phyloP scores from a whole-genome alignment of 2,888 invertebrate species.

The Conchocele bisecta region DNA sequence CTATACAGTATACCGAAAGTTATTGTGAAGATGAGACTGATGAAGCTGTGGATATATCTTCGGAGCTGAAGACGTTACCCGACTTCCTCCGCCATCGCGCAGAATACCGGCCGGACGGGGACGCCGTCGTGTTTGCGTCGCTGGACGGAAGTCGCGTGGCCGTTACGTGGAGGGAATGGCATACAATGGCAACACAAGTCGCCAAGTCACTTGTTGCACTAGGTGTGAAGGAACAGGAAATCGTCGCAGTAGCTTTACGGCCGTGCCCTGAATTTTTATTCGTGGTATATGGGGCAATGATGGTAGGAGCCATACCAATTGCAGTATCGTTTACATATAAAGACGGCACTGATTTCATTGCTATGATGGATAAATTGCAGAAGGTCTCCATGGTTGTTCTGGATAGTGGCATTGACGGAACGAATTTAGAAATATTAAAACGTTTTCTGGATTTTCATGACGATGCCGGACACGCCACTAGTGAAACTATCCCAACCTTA shows the following conservation, averaged over 20 bases:
- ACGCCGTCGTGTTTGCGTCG: neutral
- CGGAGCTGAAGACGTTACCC: conserved; percentile 1
- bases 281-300: neutral
- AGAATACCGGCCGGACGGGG: neutral
- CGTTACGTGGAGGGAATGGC: neutral
- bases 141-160: neutral
- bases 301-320: neutral
- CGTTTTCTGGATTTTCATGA: conserved; percentile 1
- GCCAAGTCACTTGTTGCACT: neutral
- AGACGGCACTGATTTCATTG: neutral
- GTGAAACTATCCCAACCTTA: conserved; percentile 22
- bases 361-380: conserved; percentile 3
- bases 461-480: conserved; percentile 1
- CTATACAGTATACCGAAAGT: no score
- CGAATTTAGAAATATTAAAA: conserved; percentile 27
- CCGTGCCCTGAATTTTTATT: neutral
- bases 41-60: no score
- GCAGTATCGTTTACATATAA: neutral
- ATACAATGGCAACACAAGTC: neutral
- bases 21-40: no score
- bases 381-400: conserved; percentile 24
- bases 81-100: neutral
- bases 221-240: neutral
- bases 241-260: neutral
- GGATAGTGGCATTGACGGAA: conserved; percentile 20